A percentile compares a stretch with the other conserved stretches of the same genome.
phyloP scores from a whole-genome alignment of 2,113 vertebrate genomes.

The Sprattus sprattus region DNA sequence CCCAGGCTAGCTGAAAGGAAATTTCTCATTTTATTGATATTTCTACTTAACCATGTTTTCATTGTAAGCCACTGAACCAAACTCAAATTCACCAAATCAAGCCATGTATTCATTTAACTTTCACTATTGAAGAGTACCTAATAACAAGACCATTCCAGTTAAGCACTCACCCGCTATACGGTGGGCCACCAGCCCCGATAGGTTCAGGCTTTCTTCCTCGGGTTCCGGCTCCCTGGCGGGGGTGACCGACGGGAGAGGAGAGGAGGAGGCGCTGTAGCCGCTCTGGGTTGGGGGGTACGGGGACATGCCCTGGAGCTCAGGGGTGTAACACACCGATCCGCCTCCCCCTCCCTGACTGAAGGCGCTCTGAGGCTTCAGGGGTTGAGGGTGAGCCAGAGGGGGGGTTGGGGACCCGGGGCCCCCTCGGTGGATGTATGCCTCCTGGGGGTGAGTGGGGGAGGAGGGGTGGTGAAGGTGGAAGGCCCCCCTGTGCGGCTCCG shows the following conservation, averaged over 20 bases:
- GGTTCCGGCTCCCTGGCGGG: slow-evolving; percentile 69
- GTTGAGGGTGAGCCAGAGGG: slow-evolving; percentile 63
- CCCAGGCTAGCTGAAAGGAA: not conserved
- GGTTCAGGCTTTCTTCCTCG: slow-evolving; percentile 82
- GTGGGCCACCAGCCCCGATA: slow-evolving; percentile 96
- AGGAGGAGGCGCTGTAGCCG: slow-evolving; percentile 72
- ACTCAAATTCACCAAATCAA: not conserved
- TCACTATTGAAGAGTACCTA: not conserved
- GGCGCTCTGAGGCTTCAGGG: slow-evolving; percentile 61
- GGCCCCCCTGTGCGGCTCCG: slow-evolving; percentile 52
- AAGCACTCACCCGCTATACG: slow-evolving; percentile 86
- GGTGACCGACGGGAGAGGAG: slow-evolving; percentile 58
- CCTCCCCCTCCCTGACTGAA: slow-evolving; percentile 41
- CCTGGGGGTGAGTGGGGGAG: slow-evolving; percentile 65
- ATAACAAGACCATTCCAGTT: not conserved
- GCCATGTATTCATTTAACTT: not conserved
- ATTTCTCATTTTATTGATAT: not conserved
- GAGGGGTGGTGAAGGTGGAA: slow-evolving; percentile 55
- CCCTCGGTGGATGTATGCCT: slow-evolving; percentile 61
- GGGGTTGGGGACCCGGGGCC: slow-evolving; percentile 39
- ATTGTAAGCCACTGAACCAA: not conserved
- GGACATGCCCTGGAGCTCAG: slow-evolving; percentile 60
- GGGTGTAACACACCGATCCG: slow-evolving; percentile 56
- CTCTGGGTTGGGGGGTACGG: slow-evolving; percentile 56
- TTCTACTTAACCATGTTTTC: not conserved